Conservation (phyloP, 2,888 invertebrate species). For the Charanyca ferruginea region DNA sequence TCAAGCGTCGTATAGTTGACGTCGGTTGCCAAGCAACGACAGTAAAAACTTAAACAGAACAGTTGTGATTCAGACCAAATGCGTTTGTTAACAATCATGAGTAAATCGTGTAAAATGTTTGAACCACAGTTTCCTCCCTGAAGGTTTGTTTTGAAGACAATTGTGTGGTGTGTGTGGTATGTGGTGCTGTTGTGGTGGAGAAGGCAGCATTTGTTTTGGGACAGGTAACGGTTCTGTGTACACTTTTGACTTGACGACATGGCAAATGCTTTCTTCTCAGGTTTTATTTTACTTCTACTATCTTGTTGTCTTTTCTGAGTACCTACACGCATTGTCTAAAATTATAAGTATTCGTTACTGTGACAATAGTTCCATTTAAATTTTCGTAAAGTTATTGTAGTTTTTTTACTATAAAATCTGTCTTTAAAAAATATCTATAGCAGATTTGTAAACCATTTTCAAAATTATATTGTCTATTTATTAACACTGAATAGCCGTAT, state of each 20-base stretch:
- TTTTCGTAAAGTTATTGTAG: too few relatives aligned
- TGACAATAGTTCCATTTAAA: too few relatives aligned
- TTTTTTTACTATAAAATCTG: too few relatives aligned
- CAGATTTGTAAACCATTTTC: too few relatives aligned
- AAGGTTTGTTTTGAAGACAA: slow-evolving; percentile 53
- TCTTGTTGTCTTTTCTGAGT: background rate
- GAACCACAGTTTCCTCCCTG: slow-evolving; percentile 79
- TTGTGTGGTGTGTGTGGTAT: slow-evolving; percentile 46
- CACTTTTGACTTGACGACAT: slow-evolving; percentile 4
- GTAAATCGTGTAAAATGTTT: slow-evolving; percentile 69
- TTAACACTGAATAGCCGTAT: background rate
- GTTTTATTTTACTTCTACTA: background rate
- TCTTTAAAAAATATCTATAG: too few relatives aligned
- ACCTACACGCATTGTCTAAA: too few relatives aligned
- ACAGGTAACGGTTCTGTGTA: slow-evolving; percentile 44
- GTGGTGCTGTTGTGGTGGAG: slow-evolving; percentile 28
- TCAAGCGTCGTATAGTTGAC: slow-evolving; percentile 31
- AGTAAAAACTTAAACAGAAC: slow-evolving; percentile 71
- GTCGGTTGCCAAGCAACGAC: slow-evolving; percentile 79
- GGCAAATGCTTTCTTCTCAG: slow-evolving; percentile 22
- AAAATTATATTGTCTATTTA: too few relatives aligned
- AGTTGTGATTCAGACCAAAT: slow-evolving; percentile 64
- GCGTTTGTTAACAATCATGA: slow-evolving; percentile 72
- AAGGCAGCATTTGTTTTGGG: slow-evolving; percentile 38
- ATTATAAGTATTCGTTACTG: too few relatives aligned